Base-by-base conservation (phyloP, 2,888 invertebrate species). In the Dynastes grantii region DNA sequence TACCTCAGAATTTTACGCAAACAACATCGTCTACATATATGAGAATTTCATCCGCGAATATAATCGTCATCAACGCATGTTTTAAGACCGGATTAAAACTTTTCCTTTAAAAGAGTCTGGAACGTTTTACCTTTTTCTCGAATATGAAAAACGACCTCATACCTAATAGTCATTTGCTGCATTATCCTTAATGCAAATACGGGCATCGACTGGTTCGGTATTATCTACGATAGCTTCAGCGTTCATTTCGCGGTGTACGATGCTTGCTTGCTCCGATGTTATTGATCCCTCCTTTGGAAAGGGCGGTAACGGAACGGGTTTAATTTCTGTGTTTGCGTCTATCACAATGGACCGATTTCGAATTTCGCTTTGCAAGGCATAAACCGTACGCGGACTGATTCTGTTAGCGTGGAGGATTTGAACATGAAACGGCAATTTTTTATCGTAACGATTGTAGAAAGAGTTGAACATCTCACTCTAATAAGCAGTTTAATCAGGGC, bases 31-130 rank as follows among this genome's bases (percentile, higher is more conserved):
- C 63, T 45, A 8, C 45, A 53, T 16, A 45, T 45, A 61, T 40
- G 73, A 75, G 37, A 61, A 61, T 45, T 29, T 45, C 45, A 3
- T 55, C 40, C 58, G 37, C 27, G 45, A 61, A 61, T 75, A 61
- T 63, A 75, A 11, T 75, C 61, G 40, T 45, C 11, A 2, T 5
- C 11, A 9, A 68, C 22, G 27, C 2, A 53, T n/a, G 65, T 45
- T 70, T 75, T 75, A 77, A 77, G 64, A 64, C 58, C 76, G 45
- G 70, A 79, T 79, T 79, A 79, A 77, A 78, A 78, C 77, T 63
- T 70, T 45, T 40, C 63, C 22, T 45, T 6, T 67, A 8, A 64
- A 76, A 68, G 51, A 49, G 27, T 27, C 27, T n/a, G 51, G 49
- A 53, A 68, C 68, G 29, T 65, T 65, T 40, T 65, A 1, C 65